Conservation (phyloP, 2,797 vertebrate species). For the Mormyrus hasselquistii region DNA sequence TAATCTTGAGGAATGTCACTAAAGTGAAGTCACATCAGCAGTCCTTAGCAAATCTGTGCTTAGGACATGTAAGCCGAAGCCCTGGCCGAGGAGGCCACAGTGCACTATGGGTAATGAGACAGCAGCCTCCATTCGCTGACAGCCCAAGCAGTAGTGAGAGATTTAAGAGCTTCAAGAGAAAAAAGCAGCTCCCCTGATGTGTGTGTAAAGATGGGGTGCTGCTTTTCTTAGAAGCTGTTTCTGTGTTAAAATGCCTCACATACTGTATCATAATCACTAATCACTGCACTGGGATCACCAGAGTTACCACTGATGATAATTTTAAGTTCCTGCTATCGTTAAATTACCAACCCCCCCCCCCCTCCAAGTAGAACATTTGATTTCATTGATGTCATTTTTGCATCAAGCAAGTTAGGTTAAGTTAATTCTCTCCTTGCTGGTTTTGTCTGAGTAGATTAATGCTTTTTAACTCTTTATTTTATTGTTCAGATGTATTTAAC, state of each 20-base stretch:
- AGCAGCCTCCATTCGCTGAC: not conserved
- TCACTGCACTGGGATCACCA: not conserved
- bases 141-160: not conserved
- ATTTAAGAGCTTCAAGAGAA: slow-evolving; percentile 24
- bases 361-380: slow-evolving; percentile 32
- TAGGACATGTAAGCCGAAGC: not conserved
- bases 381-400: slow-evolving; percentile 28
- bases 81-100: not conserved
- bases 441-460: not conserved
- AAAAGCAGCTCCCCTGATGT: slow-evolving; percentile 21
- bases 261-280: not conserved
- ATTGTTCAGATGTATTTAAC: not conserved
- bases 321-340: slow-evolving; percentile 33
- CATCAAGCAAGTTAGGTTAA: not conserved
- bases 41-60: not conserved
- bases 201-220: slow-evolving; percentile 5
- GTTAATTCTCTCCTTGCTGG: not conserved
- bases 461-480: not conserved
- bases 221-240: slow-evolving; percentile 23
- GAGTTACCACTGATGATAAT: slow-evolving; percentile 24
- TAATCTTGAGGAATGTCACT: not conserved
- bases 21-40: not conserved
- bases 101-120: not conserved
- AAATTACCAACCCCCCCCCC: slow-evolving; percentile 1
- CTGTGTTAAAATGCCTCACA: slow-evolving; percentile 11